phyloP scores from a whole-genome alignment of 1,140 invertebrate species.

The Oreohelix idahoensis region DNA sequence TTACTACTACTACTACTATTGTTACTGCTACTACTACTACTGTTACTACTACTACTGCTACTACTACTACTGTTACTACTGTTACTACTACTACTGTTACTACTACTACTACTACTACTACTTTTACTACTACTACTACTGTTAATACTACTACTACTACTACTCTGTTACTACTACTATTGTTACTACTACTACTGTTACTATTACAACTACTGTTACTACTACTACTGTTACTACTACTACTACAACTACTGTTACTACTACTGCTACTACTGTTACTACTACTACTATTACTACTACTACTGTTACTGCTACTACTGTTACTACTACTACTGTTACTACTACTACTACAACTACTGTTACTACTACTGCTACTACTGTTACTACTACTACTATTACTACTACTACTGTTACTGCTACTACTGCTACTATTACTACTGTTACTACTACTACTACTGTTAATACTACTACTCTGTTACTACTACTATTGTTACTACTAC shows the following conservation, averaged over 20 bases:
- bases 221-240: too few relatives aligned
- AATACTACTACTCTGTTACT: conserved; percentile 11
- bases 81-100: background rate
- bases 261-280: conserved; percentile 6
- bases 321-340: conserved; percentile 26
- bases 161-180: background rate
- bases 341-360: conserved; percentile 28
- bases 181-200: conserved; percentile 1
- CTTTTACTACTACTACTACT: background rate
- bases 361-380: conserved; percentile 23
- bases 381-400: conserved; percentile 22
- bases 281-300: background rate
- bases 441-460: conserved; percentile 3
- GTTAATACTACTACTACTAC: background rate
- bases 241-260: too few relatives aligned
- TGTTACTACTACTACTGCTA: background rate
- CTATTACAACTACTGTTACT: too few relatives aligned
- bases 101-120: conserved; percentile 2
- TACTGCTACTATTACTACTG: conserved; percentile 18
- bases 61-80: background rate
- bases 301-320: conserved; percentile 15
- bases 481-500: conserved; percentile 17
- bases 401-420: conserved; percentile 16
- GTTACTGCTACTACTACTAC: background rate
- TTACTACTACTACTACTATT: background rate